Conservation (phyloP, 1,140 invertebrate genomes). For the Pseudachorutes palmiensis region DNA sequence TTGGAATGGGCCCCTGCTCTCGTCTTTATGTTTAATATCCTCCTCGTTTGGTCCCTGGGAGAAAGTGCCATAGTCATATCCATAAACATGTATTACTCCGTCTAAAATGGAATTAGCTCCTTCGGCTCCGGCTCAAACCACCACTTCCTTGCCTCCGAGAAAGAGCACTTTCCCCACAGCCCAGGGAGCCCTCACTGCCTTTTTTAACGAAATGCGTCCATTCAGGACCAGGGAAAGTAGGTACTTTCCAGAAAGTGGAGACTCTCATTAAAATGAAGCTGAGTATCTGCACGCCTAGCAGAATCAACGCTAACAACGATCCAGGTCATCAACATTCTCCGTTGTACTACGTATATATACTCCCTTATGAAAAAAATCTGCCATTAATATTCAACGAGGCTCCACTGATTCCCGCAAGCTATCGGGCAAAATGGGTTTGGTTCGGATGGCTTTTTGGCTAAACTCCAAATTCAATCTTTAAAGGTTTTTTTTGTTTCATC, state of each 20-base stretch:
- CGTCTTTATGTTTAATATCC: constrained; percentile 18
- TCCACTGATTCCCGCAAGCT: too few relatives aligned
- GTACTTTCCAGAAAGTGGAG: constrained; percentile 11
- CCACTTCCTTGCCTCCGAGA: neutral
- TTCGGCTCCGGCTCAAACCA: constrained; percentile 6
- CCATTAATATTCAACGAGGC: neutral
- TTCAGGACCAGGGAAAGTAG: neutral
- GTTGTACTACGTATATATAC: neutral
- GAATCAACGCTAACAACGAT: neutral
- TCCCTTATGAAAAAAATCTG: too few relatives aligned
- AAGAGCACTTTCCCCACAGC: neutral
- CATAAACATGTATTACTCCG: constrained; percentile 38
- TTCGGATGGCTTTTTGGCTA: too few relatives aligned
- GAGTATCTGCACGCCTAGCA: too few relatives aligned
- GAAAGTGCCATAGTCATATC: constrained; percentile 26
- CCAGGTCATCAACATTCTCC: constrained; percentile 5
- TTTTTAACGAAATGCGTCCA: neutral
- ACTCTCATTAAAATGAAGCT: constrained; percentile 13
- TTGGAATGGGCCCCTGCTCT: constrained; percentile 11
- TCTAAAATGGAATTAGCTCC: constrained; percentile 39
- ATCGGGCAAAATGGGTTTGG: too few relatives aligned
- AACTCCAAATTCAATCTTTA: too few relatives aligned
- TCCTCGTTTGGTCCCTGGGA: constrained; percentile 10
- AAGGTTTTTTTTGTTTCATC: too few relatives aligned
- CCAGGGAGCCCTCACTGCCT: neutral